A percentile compares a stretch with the other conserved stretches of the same genome.
Conservation (phyloP, 2,888 invertebrate species). For the Temnothorax ravouxi region DNA sequence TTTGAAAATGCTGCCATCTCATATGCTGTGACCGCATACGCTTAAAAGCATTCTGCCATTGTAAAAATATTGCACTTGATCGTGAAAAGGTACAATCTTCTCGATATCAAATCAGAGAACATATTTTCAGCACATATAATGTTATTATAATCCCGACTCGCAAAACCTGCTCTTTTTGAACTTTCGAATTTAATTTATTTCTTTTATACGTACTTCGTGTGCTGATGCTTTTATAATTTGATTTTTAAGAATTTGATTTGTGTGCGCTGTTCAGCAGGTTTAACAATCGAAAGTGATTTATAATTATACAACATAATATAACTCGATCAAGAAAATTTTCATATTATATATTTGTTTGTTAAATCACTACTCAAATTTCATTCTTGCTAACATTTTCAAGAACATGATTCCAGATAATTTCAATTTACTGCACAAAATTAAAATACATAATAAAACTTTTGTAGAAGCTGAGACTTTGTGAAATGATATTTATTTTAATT, state of each 20-base stretch:
- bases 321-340: background rate
- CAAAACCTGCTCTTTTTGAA: background rate
- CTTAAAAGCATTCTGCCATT: constrained; percentile 34
- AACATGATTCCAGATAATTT: background rate
- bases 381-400: background rate
- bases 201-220: background rate
- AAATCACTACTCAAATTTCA: background rate
- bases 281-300: background rate
- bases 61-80: constrained; percentile 38
- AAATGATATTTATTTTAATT: constrained; percentile 43
- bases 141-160: constrained; percentile 3
- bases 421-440: constrained; percentile 2
- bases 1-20: background rate
- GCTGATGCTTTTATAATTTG: background rate
- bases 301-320: background rate
- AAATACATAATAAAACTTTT: constrained; percentile 13
- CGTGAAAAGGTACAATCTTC: background rate
- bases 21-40: background rate
- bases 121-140: background rate
- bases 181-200: constrained; percentile 21
- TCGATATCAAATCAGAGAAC: background rate
- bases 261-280: background rate
- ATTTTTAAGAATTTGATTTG: background rate
- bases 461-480: background rate
- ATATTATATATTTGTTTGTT: background rate